Evolutionary conservation across 2,113 vertebrate species (phyloP), one percentile per base, ranked within the genome.

Genomic region (Pelusios castaneus): DNA sequence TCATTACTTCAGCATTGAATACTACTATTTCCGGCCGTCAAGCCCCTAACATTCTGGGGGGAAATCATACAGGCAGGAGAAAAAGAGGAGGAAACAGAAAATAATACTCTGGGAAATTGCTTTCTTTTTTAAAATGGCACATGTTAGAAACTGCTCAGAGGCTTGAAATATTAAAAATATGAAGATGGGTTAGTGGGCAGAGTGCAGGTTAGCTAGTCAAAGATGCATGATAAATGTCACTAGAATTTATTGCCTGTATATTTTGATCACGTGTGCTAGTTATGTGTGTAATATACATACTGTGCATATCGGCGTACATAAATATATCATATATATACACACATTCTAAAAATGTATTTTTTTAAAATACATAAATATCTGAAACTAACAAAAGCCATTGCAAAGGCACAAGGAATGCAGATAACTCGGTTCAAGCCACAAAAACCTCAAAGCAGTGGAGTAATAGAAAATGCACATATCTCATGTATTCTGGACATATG

Each of bases 341-440:
- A 63, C 56, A 43, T 86, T 77, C 91, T 47, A 88, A 51, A 11
- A 56, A 73, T 0, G 0, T 0, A 1, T 52, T 51, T 51, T 70
- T 89, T 70, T 45, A 0, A 86, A 63, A 10, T 8, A 78, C 54
- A 90, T 90, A 60, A 55, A 0, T 45, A 90, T 45, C 88, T 60
- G 52, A 77, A 81, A 82, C 0, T 2, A 80, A 80, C 60, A 76
- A 85, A 83, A 89, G 22, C 60, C 95, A 79, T 85, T 90, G 45
- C 84, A 92, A 77, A 54, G 87, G 43, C 22, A 84, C 12, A 73
- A 88, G 43, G 47, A 95, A 89, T n/a, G 29, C 29, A 81, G 38
- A 43, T 12, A 94, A 56, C 83, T 94, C 21, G 43, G 51, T 38
- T 70, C 63, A 70, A 93, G 45, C 60, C 90, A 85, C 17, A 91